A percentile compares a stretch with the other conserved stretches of the same genome.
These are phyloP conservation scores for Pluvianellus socialis DNA, from an alignment of 2,113 vertebrate species.

Conservation along the genomic window DNA sequence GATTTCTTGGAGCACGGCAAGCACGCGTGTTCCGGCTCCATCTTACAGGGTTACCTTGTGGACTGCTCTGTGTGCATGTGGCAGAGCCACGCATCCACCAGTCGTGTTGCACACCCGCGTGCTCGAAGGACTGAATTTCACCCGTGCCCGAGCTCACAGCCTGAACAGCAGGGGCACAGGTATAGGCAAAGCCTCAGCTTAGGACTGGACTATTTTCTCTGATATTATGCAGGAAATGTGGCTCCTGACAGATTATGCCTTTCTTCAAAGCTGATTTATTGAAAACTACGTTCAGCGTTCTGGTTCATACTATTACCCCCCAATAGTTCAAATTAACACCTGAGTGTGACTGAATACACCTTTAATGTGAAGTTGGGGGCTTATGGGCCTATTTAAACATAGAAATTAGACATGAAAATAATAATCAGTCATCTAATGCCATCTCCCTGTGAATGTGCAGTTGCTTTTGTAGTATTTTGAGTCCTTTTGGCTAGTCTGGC, in stretches of 20 bases:
- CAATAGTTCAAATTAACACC: neutral
- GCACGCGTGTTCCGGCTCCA: rapidly evolving
- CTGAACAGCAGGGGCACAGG: neutral
- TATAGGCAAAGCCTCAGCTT: neutral
- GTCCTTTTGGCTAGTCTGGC: neutral
- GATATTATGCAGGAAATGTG: neutral
- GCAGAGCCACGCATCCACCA: neutral
- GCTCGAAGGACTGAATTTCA: neutral
- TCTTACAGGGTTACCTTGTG: neutral
- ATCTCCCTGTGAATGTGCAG: neutral
- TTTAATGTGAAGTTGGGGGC: neutral
- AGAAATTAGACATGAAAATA: neutral
- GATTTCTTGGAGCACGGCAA: neutral
- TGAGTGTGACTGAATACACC: neutral
- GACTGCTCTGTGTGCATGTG: neutral
- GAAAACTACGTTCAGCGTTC: neutral
- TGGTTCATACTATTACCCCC: neutral
- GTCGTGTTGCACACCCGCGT: rapidly evolving
- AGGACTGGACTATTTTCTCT: neutral
- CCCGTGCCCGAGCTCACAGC: neutral
- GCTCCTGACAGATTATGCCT: neutral
- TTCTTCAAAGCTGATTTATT: neutral
- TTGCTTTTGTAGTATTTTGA: neutral
- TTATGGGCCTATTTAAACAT: neutral
- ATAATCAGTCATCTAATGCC: neutral